Evolutionary conservation across 2,113 vertebrate genomes (phyloP), one percentile per base, ranked within the genome.

Genomic region (Actenoides lindsayi): DNA sequence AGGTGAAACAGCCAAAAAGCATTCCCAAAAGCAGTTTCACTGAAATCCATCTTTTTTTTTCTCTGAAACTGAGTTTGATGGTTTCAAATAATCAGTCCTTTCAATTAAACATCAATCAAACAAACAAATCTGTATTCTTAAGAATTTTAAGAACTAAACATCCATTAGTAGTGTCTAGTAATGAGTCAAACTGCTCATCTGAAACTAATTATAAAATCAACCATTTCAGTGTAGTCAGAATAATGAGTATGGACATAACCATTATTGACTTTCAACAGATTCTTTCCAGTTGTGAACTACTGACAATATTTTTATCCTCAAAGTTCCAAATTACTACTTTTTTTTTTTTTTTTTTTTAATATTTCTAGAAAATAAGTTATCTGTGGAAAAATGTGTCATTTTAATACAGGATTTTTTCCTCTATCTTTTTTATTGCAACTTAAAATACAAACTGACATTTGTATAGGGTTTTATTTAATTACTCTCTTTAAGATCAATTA

Each of bases 71-170:
- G 28, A 42, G 35, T 51, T 75, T n/a, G 0, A 65, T 86, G 0
- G 1, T 23, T 94, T 89, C 24, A 80, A 9, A 62, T 5, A 79
- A 57, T n/a, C 16, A 57, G 10, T 1, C 56, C 53, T 79, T 85
- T 74, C 20, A 81, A 16, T 24, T 56, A 78, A 88, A 94, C 71
- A 46, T 44, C 17, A 41, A 28, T 2, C 2, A 51, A 65, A 0
- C 3, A 69, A 33, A 1, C 1, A 60, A 63, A 57, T 0, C 4
- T 25, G 2, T 10, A 4, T 30, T 88, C 8, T 70, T 51, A 46
- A 70, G 82, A 91, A 59, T 14, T 42, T 73, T 68, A 76, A 69
- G 35, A 83, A 51, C 10, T 16, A 5, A 48, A 2, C 5, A 51
- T 70, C 35, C 11, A 27, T 46, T 84, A 41, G 8, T 39, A 35